phyloP scores from a whole-genome alignment of 2,888 invertebrate species.

The Penaeus monodon region DNA sequence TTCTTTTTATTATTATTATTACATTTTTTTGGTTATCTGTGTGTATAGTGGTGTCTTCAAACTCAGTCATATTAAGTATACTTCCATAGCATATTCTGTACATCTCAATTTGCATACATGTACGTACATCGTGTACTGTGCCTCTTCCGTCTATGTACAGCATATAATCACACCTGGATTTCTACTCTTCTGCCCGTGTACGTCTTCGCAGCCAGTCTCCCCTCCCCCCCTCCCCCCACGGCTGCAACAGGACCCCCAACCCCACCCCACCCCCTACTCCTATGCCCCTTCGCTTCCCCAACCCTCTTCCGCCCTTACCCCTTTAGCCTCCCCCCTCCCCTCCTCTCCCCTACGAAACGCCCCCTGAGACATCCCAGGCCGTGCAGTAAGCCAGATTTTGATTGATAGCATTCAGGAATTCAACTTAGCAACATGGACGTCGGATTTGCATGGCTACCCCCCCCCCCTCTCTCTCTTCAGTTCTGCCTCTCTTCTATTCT shows the following conservation, averaged over 20 bases:
- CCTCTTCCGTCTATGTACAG: no score
- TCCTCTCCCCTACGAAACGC: neutral
- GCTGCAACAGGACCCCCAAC: neutral
- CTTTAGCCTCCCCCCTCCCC: neutral
- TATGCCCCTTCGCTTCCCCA: neutral
- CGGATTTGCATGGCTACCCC: conserved; percentile 25
- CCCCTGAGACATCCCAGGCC: neutral
- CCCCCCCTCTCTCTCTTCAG: no score
- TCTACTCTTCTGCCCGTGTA: neutral
- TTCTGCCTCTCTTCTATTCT: no score
- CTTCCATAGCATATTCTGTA: no score
- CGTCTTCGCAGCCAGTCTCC: neutral
- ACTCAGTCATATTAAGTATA: no score
- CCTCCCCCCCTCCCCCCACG: neutral
- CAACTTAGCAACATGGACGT: conserved; percentile 21
- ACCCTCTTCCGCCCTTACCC: neutral
- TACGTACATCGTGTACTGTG: no score
- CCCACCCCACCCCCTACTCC: neutral
- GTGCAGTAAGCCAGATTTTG: neutral
- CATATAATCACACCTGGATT: no score
- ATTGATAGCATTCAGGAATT: conserved; percentile 22
- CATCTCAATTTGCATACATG: no score
- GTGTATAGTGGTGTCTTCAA: no score
- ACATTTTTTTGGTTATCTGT: no score
- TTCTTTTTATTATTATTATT: no score